These are phyloP conservation scores for Eurytoma californica DNA, from an alignment of 2,888 invertebrate species.

Conservation along the genomic window DNA sequence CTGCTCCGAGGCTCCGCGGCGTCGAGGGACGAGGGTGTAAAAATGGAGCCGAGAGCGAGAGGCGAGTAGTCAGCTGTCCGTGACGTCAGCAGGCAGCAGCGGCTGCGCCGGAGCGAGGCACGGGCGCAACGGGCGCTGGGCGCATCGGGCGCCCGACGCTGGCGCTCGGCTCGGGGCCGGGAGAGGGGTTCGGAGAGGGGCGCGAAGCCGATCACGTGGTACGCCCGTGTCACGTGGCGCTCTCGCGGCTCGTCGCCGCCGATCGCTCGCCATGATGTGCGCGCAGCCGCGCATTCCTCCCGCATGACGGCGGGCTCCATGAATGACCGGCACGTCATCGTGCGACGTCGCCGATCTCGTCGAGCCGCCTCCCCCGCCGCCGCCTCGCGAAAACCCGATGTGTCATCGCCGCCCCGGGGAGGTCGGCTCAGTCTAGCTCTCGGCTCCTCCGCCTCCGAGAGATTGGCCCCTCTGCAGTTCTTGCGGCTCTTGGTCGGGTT, in stretches of 20 bases:
- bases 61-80: conserved; percentile 70
- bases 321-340: conserved; percentile 72
- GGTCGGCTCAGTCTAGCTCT: not conserved
- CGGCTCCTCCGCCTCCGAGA: not conserved
- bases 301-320: conserved; percentile 70
- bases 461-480: too few relatives aligned
- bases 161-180: too few relatives aligned
- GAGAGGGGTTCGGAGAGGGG: conserved; percentile 54
- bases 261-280: conserved; percentile 20
- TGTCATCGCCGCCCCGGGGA: conserved; percentile 64
- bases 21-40: conserved; percentile 15
- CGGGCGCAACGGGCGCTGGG: not conserved
- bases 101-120: conserved; percentile 32
- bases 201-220: conserved; percentile 66
- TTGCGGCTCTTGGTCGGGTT: not conserved
- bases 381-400: conserved; percentile 63
- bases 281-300: conserved; percentile 66
- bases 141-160: not conserved
- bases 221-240: conserved; percentile 69
- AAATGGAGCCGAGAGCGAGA: conserved; percentile 31
- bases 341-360: conserved; percentile 56
- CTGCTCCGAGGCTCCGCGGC: too few relatives aligned
- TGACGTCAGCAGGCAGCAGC: conserved; percentile 67
- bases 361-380: conserved; percentile 11
- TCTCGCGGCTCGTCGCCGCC: conserved; percentile 52